phyloP scores from a whole-genome alignment of 2,113 vertebrate species.

The Condylura cristata region DNA sequence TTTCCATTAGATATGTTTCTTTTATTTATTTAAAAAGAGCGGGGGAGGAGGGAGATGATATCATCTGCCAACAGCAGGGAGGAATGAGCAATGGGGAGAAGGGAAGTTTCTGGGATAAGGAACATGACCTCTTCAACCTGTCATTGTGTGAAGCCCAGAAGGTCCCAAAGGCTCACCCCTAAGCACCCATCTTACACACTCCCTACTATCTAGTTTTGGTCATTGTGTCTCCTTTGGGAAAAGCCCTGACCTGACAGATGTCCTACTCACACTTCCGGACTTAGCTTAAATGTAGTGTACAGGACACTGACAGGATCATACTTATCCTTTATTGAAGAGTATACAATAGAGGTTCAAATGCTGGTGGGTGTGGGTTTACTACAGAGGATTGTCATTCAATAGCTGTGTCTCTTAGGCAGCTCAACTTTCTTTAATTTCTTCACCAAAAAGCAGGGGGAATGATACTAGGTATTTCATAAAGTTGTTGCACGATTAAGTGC shows the following conservation, averaged over 20 bases:
- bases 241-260: background rate
- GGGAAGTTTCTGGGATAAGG: background rate
- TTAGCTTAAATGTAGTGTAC: background rate
- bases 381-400: background rate
- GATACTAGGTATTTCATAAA: background rate
- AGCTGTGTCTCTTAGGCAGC: background rate
- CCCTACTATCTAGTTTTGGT: background rate
- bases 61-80: background rate
- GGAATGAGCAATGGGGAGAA: background rate
- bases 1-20: background rate
- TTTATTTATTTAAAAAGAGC: background rate
- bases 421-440: background rate
- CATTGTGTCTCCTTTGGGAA: background rate
- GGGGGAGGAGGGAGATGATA: background rate
- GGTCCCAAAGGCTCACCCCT: background rate
- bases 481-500: background rate
- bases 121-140: background rate
- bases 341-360: background rate
- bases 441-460: background rate
- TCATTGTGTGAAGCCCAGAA: accelerated
- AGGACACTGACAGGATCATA: background rate
- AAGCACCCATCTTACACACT: background rate
- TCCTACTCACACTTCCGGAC: background rate
- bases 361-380: background rate
- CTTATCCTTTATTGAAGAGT: background rate